Conservation (phyloP, 2,113 vertebrate genomes). For the Crypturellus undulatus region DNA sequence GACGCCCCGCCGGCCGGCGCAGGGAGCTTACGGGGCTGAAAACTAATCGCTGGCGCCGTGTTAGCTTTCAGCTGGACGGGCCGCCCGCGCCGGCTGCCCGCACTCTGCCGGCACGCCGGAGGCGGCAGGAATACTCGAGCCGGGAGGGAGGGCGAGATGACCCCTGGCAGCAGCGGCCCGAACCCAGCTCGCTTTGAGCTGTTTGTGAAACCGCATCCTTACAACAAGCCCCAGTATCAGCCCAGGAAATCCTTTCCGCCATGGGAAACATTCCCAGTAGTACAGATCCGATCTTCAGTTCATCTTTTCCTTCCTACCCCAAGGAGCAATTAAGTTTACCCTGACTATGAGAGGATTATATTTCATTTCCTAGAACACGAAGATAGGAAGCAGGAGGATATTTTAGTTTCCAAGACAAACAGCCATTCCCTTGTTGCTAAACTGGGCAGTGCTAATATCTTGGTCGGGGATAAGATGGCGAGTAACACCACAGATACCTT, state of each 20-base stretch:
- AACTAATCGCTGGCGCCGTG: background rate
- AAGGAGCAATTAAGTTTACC: background rate
- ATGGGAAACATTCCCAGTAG: rapidly evolving
- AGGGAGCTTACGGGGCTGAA: background rate
- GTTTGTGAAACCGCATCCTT: background rate
- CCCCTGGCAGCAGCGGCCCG: rapidly evolving
- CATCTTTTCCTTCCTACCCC: background rate
- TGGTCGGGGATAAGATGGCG: rapidly evolving
- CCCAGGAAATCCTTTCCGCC: background rate
- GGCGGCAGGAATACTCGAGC: rapidly evolving
- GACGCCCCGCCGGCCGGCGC: rapidly evolving
- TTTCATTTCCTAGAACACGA: background rate
- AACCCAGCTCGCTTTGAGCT: rapidly evolving
- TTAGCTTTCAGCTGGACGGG: background rate
- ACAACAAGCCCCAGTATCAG: background rate
- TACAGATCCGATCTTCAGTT: rapidly evolving
- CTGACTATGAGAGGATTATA: background rate
- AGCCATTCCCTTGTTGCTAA: background rate
- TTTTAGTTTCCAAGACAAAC: background rate
- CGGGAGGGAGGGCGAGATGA: background rate
- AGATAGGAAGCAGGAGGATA: background rate
- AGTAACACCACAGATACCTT: background rate
- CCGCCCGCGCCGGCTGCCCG: rapidly evolving
- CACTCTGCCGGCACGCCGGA: rapidly evolving
- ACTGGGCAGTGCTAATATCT: rapidly evolving